Evolutionary conservation across 1,140 invertebrate genomes (phyloP).

Genomic region (Ditylenchus dipsaci): DNA sequence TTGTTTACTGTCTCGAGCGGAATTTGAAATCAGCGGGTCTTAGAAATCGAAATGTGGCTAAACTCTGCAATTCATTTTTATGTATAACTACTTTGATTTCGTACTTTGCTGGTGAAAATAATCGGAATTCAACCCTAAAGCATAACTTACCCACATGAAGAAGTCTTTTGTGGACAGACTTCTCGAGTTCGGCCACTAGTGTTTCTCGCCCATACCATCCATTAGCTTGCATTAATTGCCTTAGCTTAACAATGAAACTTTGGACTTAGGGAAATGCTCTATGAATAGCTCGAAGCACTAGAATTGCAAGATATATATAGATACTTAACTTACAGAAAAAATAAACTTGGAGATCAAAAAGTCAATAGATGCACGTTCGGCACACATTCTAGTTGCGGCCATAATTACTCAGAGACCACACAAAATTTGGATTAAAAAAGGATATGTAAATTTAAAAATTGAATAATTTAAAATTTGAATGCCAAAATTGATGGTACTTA

Average conservation of each 20-base stretch:
- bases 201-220: constrained; percentile 43
- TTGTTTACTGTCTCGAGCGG: too few relatives aligned
- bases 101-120: too few relatives aligned
- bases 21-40: too few relatives aligned
- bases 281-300: constrained; percentile 27
- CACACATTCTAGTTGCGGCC: background rate
- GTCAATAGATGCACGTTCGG: constrained; percentile 2
- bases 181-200: constrained; percentile 28
- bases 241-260: constrained; percentile 7
- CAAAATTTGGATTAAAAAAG: too few relatives aligned
- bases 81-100: too few relatives aligned
- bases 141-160: constrained; percentile 40
- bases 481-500: too few relatives aligned
- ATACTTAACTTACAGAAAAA: too few relatives aligned
- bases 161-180: constrained; percentile 23
- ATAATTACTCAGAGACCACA: too few relatives aligned
- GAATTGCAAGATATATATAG: background rate
- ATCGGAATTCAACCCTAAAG: background rate
- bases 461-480: too few relatives aligned
- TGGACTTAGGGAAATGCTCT: constrained; percentile 23
- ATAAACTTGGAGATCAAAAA: constrained; percentile 3
- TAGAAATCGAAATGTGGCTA: too few relatives aligned
- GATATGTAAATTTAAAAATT: too few relatives aligned
- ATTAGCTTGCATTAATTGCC: constrained; percentile 19
- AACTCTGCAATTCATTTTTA: too few relatives aligned